phyloP scores from a whole-genome alignment of 2,888 invertebrate genomes.

The Cecidostiba fungosa region DNA sequence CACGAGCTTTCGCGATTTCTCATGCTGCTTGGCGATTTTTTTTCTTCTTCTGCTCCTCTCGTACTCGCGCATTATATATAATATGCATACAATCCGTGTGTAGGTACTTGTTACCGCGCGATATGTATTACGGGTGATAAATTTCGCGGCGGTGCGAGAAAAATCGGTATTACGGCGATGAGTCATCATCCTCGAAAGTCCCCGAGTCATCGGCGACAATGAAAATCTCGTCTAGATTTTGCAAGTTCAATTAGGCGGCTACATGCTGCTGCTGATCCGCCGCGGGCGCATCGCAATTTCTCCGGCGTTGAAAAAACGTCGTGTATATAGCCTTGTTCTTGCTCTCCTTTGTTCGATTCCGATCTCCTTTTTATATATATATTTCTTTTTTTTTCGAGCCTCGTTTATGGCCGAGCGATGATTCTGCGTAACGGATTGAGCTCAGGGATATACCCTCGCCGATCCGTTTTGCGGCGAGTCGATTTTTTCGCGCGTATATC shows the following conservation, averaged over 20 bases:
- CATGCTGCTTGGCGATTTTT: background rate
- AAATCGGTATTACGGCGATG: background rate
- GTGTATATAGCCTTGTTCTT: conserved; percentile 50
- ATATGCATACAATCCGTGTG: no score
- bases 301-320: conserved; percentile 14
- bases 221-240: background rate
- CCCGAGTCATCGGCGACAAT: conserved; percentile 14
- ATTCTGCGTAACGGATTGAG: conserved; percentile 61
- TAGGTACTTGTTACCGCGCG: background rate
- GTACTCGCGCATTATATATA: no score
- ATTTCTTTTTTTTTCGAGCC: conserved; percentile 20
- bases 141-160: background rate
- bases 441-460: conserved; percentile 58
- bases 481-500: conserved; percentile 14
- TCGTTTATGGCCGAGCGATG: conserved; percentile 50
- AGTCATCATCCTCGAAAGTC: conserved; percentile 10
- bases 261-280: background rate
- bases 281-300: conserved; percentile 48
- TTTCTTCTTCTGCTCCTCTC: background rate
- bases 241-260: conserved; percentile 30
- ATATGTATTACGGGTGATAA: background rate
- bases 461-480: conserved; percentile 40
- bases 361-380: conserved; percentile 47
- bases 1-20: conserved; percentile 65
- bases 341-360: conserved; percentile 55